Conservation (phyloP, 2,888 invertebrate species). For the Micropterix aruncella region DNA sequence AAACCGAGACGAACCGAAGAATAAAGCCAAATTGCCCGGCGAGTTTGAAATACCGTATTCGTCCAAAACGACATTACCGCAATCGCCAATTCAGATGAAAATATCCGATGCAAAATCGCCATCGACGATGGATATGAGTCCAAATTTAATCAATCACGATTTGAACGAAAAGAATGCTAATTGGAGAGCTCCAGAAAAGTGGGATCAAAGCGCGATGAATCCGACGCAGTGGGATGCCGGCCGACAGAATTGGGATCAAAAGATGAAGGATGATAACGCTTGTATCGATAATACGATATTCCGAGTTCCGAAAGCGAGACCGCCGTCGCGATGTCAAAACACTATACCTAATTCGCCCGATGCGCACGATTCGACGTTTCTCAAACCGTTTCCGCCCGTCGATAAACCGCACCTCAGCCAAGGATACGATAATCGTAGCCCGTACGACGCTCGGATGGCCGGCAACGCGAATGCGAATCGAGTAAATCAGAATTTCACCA, state of each 20-base stretch:
- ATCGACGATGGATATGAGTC: neutral
- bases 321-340: slow-evolving; percentile 43
- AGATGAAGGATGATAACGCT: slow-evolving; percentile 16
- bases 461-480: slow-evolving; percentile 18
- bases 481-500: slow-evolving; percentile 26
- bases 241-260: slow-evolving; percentile 29
- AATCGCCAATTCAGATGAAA: slow-evolving; percentile 27
- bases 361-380: slow-evolving; percentile 37
- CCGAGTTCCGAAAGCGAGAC: slow-evolving; percentile 48
- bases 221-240: slow-evolving; percentile 6
- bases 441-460: slow-evolving; percentile 25
- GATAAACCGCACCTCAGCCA: slow-evolving; percentile 29
- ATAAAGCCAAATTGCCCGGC: neutral
- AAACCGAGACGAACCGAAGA: neutral
- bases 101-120: slow-evolving; percentile 30
- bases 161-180: slow-evolving; percentile 17
- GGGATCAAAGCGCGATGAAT: slow-evolving; percentile 7
- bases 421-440: slow-evolving; percentile 31
- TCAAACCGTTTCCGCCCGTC: slow-evolving; percentile 47
- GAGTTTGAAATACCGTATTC: slow-evolving; percentile 35
- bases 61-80: slow-evolving; percentile 28
- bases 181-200: slow-evolving; percentile 32
- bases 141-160: neutral
- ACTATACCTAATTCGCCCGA: slow-evolving; percentile 30
- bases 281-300: slow-evolving; percentile 42